Evolutionary conservation across 2,797 vertebrate genomes (phyloP).

Genomic region (Pachyuromys duprasi): DNA sequence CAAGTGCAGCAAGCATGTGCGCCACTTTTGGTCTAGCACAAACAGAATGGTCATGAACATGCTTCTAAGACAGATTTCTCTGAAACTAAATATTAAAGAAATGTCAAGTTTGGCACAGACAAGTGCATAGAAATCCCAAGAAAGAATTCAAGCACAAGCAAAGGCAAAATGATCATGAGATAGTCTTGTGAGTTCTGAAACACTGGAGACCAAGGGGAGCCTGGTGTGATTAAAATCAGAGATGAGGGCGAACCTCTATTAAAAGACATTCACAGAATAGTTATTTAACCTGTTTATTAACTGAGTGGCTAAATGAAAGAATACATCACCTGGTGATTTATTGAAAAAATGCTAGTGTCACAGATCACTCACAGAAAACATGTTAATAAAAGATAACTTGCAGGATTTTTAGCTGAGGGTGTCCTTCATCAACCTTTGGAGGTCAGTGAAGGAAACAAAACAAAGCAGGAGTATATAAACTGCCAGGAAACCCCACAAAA

Average conservation of each 20-base stretch:
- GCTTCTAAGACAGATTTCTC: accelerated
- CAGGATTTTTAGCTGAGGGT: neutral
- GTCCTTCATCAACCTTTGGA: neutral
- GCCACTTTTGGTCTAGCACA: neutral
- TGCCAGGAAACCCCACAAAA: no score
- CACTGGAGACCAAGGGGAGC: neutral
- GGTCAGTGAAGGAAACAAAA: neutral
- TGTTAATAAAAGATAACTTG: neutral
- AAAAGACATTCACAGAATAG: neutral
- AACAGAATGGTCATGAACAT: neutral
- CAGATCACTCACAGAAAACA: neutral
- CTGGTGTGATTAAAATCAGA: neutral
- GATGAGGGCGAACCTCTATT: accelerated
- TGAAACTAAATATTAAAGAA: neutral
- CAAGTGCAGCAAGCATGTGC: accelerated
- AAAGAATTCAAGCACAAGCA: neutral
- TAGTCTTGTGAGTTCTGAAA: neutral
- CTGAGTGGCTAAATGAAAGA: neutral
- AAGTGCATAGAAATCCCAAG: neutral
- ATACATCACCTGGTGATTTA: neutral
- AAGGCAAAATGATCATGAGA: neutral
- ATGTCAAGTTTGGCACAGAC: neutral
- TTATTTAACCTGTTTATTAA: neutral
- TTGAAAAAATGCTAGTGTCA: neutral
- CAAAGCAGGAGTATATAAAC: accelerated